Conservation (phyloP, 2,797 vertebrate species). For the Sebastes steindachneri region DNA sequence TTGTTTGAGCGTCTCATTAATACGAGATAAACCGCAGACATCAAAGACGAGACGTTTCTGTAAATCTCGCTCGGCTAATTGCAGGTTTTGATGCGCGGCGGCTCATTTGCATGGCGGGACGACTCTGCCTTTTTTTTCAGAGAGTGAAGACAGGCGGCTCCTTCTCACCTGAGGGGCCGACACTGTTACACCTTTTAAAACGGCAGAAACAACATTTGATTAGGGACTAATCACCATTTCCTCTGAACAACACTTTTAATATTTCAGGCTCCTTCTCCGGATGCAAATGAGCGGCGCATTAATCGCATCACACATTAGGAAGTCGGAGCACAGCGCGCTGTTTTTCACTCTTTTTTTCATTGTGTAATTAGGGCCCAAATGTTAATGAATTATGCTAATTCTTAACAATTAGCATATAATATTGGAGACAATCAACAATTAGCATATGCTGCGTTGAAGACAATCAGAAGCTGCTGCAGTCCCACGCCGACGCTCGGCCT, state of each 20-base stretch:
- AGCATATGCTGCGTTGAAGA: slow-evolving; percentile 83
- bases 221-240: slow-evolving; percentile 75
- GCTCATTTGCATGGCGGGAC: slow-evolving; percentile 65
- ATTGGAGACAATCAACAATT: slow-evolving; percentile 86
- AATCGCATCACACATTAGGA: slow-evolving; percentile 75
- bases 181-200: slow-evolving; percentile 68
- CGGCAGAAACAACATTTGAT: slow-evolving; percentile 81
- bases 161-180: slow-evolving; percentile 78
- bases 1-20: slow-evolving; percentile 76
- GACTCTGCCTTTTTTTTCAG: background rate
- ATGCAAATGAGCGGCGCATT: slow-evolving; percentile 76
- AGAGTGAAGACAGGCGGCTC: slow-evolving; percentile 53
- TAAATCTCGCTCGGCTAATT: slow-evolving; percentile 72
- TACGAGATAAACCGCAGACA: slow-evolving; percentile 62
- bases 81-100: slow-evolving; percentile 22
- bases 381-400: slow-evolving; percentile 89
- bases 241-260: slow-evolving; percentile 78
- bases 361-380: slow-evolving; percentile 86
- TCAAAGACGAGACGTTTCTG: slow-evolving; percentile 74
- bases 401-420: slow-evolving; percentile 85
- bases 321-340: slow-evolving; percentile 75
- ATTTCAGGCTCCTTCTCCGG: slow-evolving; percentile 75
- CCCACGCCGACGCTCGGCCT: slow-evolving; percentile 71
- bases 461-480: slow-evolving; percentile 75
- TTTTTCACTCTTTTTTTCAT: slow-evolving; percentile 73